Evolutionary conservation across 1,140 invertebrate genomes (phyloP), one percentile per base, ranked within the genome.

Genomic region (Listronotus oregonensis): DNA sequence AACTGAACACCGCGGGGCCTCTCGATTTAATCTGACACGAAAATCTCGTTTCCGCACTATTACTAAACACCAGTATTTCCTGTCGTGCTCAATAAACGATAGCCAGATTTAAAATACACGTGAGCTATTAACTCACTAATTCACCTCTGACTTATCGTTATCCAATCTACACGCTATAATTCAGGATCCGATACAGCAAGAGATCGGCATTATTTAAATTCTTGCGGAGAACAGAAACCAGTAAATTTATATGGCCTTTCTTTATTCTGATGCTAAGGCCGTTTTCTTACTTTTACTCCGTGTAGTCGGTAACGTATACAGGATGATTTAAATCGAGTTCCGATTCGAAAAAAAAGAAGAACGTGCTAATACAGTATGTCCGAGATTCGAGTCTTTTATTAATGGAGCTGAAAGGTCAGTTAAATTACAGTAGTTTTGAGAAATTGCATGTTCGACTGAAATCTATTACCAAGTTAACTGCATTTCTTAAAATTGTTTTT

Each of bases 71-170:
- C 18, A 27, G 46, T 49, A 49, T 49, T 49, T 49, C 46, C 46
- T 21, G 46, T 49, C 46, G 46, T 21, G 15, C 18, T 49, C 46
- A 9, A 21, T 49, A 49, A 15, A 21, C 21, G 46, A 49, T 37
- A 17, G 46, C 46, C 15, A 49, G 46, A 8, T 21, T 27, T 49
- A 49, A 49, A 49, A 49, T 49, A 49, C 46, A 49, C 46, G 18
- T 27, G 46, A 49, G 46, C 46, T 49, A 49, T 49, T 49, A 49
- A 49, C 46, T 49, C 46, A 49, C 46, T 49, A 49, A 49, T 49
- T 49, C 46, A 49, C 46, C 18, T 49, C 46, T 49, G 46, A 49
- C 46, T 49, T 49, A 49, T 49, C 46, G 15, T 12, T 49, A 49
- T 6, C 46, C 46, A 49, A 49, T 49, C 46, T 49, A 49, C 46